Evolutionary conservation across 2,888 invertebrate species (phyloP).

Genomic region (Thera britannica): DNA sequence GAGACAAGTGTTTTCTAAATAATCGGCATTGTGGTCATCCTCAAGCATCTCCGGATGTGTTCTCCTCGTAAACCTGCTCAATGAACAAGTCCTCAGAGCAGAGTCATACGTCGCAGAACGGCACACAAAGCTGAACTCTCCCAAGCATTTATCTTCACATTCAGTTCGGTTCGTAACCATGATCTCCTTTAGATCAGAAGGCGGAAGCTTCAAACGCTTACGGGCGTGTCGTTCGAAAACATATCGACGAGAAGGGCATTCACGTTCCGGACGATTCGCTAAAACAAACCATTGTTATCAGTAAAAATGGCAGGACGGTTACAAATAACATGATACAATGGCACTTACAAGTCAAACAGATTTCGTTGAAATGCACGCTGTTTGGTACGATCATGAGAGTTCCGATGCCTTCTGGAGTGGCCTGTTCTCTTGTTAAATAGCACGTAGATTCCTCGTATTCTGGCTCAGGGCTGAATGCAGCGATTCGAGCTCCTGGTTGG

Average conservation of each 20-base stretch:
- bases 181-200: constrained; percentile 93
- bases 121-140: constrained; percentile 95
- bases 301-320: constrained; percentile 27
- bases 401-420: constrained; percentile 94
- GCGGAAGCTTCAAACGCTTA: constrained; percentile 91
- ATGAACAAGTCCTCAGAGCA: constrained; percentile 90
- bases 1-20: constrained; percentile 95
- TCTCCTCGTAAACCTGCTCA: constrained; percentile 92
- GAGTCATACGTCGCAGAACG: constrained; percentile 94
- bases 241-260: constrained; percentile 94
- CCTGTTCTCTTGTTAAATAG: constrained; percentile 93
- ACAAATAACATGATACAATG: constrained; percentile 26
- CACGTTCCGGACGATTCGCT: constrained; percentile 93
- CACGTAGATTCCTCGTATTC: constrained; percentile 96
- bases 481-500: constrained; percentile 93
- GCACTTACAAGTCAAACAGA: constrained; percentile 93
- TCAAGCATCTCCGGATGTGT: constrained; percentile 94
- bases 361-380: constrained; percentile 95
- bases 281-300: constrained; percentile 46
- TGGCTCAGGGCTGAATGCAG: constrained; percentile 91
- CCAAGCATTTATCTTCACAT: constrained; percentile 95
- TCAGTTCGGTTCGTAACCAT: constrained; percentile 94
- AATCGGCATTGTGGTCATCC: constrained; percentile 94
- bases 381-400: constrained; percentile 95
- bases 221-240: constrained; percentile 95